A percentile compares a stretch with the other conserved stretches of the same genome.
Conservation (phyloP, 2,888 invertebrate genomes). For the Sceliomorpha sp. region DNA sequence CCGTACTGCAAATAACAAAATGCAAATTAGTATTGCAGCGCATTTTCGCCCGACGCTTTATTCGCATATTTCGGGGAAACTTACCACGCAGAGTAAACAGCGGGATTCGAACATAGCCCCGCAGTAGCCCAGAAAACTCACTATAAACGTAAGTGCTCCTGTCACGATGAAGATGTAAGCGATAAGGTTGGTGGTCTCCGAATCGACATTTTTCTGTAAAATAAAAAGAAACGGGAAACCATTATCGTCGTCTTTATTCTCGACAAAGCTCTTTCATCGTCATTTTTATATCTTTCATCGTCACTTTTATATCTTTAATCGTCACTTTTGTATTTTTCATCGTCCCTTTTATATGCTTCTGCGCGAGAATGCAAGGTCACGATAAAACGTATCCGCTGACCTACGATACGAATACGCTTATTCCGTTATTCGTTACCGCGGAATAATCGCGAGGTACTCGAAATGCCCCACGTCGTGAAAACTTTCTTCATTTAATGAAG, state of each 20-base stretch:
- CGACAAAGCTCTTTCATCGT: too few species aligned
- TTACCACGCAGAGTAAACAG: conserved; percentile 86
- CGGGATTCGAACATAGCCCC: conserved; percentile 86
- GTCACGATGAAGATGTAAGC: conserved; percentile 86
- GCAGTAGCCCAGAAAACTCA: conserved; percentile 88
- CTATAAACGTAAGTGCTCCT: conserved; percentile 86
- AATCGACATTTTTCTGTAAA: conserved; percentile 71
- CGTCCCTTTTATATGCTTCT: too few species aligned
- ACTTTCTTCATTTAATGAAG: conserved; percentile 45
- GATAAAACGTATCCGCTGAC: too few species aligned
- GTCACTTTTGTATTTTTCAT: too few species aligned
- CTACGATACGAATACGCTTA: too few species aligned
- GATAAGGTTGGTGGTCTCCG: conserved; percentile 85
- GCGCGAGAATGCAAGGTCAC: too few species aligned
- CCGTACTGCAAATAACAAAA: conserved; percentile 84
- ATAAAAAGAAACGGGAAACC: conserved; percentile 14
- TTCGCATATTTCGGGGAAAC: conserved; percentile 74
- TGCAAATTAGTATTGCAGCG: conserved; percentile 2
- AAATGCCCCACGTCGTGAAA: too few species aligned
- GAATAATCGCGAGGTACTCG: too few species aligned
- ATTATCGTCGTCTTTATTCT: too few species aligned
- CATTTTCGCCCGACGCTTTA: conserved; percentile 7
- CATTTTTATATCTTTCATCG: too few species aligned
- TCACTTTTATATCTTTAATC: too few species aligned
- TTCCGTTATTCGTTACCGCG: too few species aligned